Evolutionary conservation across 2,797 vertebrate genomes (phyloP), one percentile per base, ranked within the genome.

Genomic region (Falco peregrinus): DNA sequence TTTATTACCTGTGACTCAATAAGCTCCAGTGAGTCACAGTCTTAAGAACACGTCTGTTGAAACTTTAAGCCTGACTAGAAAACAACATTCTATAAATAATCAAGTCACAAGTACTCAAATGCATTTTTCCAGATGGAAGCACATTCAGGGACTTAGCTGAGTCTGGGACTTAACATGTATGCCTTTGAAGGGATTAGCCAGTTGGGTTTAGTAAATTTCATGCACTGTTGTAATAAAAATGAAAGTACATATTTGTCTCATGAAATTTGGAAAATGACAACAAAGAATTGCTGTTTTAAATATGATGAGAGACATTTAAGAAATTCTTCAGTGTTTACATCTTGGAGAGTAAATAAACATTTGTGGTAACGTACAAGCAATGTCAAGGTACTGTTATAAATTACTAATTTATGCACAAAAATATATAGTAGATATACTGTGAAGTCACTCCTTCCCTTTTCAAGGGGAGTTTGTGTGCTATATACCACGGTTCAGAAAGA

Each of bases 41-140:
- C 83, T 60, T 76, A 65, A 69, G 70, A 79, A 94, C 9, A 1
- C 24, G 82, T 63, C 88, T 93, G 75, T 78, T 93, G 74, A 88
- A 96, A 94, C 56, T 90, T 85, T n/a, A 48, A 96, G 64, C 5
- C 33, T 84, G 41, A 57, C 48, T 71, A 87, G 68, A 87, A 93
- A 87, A 92, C 31, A 89, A 85, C 74, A 60, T 75, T 71, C 48
- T 94, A 87, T 80, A 94, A 94, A 96, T 87, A 95, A 87, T 17
- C 5, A 2, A 53, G 71, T 67, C 78, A 89, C 48, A 89, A 94
- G 64, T 35, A 56, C 17, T 24, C 21, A 51, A n/a, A 69, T 53
- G 31, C 7, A 37, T 64, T 61, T 65, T 47, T 87, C 35, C 78
- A 60, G 41, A 26, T 37, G 26, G 41, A 90, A 74, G 18, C 6